Evolutionary conservation across 2,113 vertebrate genomes (phyloP).

Genomic region (Chinchilla lanigera): DNA sequence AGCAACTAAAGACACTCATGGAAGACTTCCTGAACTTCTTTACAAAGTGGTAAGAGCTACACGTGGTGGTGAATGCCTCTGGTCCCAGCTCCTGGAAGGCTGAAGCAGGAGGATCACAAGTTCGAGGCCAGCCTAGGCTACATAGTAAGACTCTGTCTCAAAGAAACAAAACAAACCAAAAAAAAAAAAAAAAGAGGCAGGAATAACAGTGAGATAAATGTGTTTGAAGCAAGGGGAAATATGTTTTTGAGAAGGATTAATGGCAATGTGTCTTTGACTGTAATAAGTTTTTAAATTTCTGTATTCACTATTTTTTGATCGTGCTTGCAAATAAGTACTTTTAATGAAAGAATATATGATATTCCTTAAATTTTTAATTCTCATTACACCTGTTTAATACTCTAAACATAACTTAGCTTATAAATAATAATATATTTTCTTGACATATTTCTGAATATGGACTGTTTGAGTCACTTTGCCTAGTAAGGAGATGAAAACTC

Average conservation of each 20-base stretch:
- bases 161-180: not conserved
- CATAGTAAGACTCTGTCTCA: not conserved
- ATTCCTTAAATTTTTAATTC: not conserved
- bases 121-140: not conserved
- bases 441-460: slow-evolving; percentile 32
- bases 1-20: not conserved
- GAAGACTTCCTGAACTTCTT: not conserved
- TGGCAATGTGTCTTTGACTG: not conserved
- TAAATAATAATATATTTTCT: not conserved
- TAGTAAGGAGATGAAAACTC: not conserved
- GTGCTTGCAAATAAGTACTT: not conserved
- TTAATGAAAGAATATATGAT: not conserved
- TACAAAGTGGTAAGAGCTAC: not conserved
- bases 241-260: not conserved
- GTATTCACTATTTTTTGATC: not conserved
- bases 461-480: slow-evolving; percentile 7
- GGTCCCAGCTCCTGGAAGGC: not conserved
- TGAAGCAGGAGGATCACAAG: not conserved
- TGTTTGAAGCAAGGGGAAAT: not conserved
- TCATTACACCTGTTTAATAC: not conserved
- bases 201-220: not conserved
- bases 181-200: not conserved
- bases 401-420: slow-evolving; percentile 40
- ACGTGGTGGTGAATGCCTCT: not conserved
- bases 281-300: not conserved